Percentiles rank a stretch among this genome's conserved stretches.
These are phyloP conservation scores for Acrocephalus kingi DNA, from an alignment of 2,113 vertebrate genomes.

Conservation along the genomic window DNA sequence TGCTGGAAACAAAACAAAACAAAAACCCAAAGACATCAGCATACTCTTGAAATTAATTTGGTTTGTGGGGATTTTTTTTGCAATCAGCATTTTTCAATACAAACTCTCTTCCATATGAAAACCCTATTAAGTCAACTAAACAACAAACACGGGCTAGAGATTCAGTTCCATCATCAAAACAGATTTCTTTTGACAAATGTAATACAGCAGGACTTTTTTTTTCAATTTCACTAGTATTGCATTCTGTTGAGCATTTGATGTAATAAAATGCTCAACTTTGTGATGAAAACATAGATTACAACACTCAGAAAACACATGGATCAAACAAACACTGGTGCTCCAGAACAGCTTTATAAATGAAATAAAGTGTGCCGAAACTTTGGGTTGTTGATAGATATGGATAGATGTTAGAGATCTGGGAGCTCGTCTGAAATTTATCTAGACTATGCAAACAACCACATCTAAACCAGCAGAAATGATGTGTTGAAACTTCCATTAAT, in stretches of 20 bases:
- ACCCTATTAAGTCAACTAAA: neutral
- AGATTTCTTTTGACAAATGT: neutral
- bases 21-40: rapidly evolving
- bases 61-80: neutral
- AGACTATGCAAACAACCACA: neutral
- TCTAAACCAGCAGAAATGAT: neutral
- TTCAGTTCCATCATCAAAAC: neutral
- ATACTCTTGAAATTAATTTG: neutral
- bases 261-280: neutral
- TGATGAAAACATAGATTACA: neutral
- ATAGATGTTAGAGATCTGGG: neutral
- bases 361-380: neutral
- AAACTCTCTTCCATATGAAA: neutral
- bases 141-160: neutral
- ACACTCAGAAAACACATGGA: neutral
- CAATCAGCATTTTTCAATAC: neutral
- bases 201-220: neutral
- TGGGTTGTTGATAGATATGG: neutral
- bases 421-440: neutral
- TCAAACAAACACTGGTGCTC: neutral
- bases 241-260: neutral
- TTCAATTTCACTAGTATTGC: neutral
- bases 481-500: neutral
- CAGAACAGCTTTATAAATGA: neutral
- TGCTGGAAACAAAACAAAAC: neutral